A percentile compares a stretch with the other conserved stretches of the same genome.
Evolutionary conservation across 2,888 invertebrate genomes (phyloP).

Genomic region (Cosmorhoe ocellata): DNA sequence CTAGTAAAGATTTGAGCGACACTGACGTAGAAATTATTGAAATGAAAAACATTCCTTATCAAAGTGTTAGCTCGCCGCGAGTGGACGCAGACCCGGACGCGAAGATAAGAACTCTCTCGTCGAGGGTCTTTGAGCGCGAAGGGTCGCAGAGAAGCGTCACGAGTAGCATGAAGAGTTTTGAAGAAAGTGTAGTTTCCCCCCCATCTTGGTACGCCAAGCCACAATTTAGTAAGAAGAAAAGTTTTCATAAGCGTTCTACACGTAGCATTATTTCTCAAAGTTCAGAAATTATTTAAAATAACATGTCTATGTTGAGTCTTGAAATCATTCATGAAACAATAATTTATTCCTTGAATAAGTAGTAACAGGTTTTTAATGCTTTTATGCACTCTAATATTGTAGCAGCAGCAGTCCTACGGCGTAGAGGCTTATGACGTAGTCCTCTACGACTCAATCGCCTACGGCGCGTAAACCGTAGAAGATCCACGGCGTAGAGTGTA

Average conservation of each 20-base stretch:
- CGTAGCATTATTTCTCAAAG: conserved; percentile 52
- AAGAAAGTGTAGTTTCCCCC: conserved; percentile 63
- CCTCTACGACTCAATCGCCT: too few relatives aligned
- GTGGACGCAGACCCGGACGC: conserved; percentile 35
- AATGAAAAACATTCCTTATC: conserved; percentile 76
- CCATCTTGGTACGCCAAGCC: conserved; percentile 81
- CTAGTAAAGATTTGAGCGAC: conserved; percentile 71
- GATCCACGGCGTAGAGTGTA: too few relatives aligned
- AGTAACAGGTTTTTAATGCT: too few relatives aligned
- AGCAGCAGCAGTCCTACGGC: neutral
- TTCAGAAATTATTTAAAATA: conserved; percentile 41
- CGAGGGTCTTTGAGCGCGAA: conserved; percentile 56
- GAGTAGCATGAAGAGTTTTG: conserved; percentile 64
- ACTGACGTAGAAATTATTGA: conserved; percentile 80
- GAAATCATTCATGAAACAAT: too few relatives aligned
- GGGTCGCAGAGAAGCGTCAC: conserved; percentile 58
- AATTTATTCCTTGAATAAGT: too few relatives aligned
- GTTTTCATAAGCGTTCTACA: conserved; percentile 69
- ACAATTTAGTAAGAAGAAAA: conserved; percentile 74
- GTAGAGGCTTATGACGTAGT: neutral
- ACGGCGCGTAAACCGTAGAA: neutral
- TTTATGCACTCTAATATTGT: too few relatives aligned
- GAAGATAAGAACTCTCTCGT: conserved; percentile 58
- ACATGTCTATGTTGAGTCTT: neutral
- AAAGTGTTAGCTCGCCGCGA: conserved; percentile 39